Base-by-base conservation (phyloP, 1,140 invertebrate species). In the Grapholita molesta region DNA sequence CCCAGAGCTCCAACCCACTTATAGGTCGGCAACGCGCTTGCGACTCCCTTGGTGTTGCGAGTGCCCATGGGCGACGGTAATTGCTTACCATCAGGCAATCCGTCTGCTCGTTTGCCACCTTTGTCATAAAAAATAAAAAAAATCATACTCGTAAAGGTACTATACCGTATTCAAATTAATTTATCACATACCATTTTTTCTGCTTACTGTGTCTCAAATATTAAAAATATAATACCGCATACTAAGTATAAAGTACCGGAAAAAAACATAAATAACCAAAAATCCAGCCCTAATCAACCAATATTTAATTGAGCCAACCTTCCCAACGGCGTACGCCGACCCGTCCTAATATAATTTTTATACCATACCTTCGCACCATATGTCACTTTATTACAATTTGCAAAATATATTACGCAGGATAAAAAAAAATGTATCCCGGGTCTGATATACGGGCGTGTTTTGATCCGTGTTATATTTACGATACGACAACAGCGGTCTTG, bases 351-450 rank as follows among this genome's bases (percentile, higher is more conserved):
- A 61, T 61, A 61, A 61, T 61, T 61, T 61, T 61, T 61, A 28
- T 61, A 30, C 12, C 55, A 28, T 28, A 28, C 55, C 55, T 48
- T 48, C 42, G 42, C 28, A 61, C 30, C 28, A n/a, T 18, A 25
- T 61, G 55, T 32, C 25, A 30, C 24, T 30, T 61, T 61, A 61
- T 61, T 61, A 30, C 55, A 61, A 61, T 61, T 61, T 15, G 1
- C 25, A 30, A 61, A 18, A 61, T 61, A 61, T 30, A 61, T 61
- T 61, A 30, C 55, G 55, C n/a, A 25, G 18, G n/a, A 61, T 61
- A 61, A 61, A 61, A 61, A 61, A 61, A 61, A 61, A 30, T 25
- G 55, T 61, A 30, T 61, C 28, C 25, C 53, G 53, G 23, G 53
- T 25, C 53, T 57, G 53, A 57, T 57, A 57, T 57, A 57, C 53